Base-by-base conservation (phyloP, 2,888 invertebrate genomes). In the Gymnosoma rotundatum region DNA sequence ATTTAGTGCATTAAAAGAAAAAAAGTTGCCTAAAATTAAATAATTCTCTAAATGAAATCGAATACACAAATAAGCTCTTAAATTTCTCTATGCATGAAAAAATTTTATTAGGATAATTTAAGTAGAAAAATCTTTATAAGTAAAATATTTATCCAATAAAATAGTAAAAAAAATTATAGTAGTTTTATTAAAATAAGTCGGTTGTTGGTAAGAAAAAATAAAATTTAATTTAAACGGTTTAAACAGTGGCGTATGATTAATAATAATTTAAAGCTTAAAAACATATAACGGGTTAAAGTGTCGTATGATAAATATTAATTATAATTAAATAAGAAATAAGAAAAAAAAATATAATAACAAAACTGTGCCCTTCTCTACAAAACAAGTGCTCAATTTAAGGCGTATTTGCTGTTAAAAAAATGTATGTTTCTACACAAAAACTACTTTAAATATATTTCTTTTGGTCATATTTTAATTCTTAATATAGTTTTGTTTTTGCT, bases 401-500 rank as follows among this genome's bases (percentile, higher is more conserved):
- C 72, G 72, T 48, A 66, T 58, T 54, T 75, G 48, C 52, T 54
- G 66, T n/a, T 64, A 12, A 38, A 63, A n/a, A 56, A 56, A 69
- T 36, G 72, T 70, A 70, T 48, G 70, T 70, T 14, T 69, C 18
- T n/a, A n/a, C n/a, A n/a, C n/a, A n/a, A n/a, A n/a, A n/a, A 50
- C 14, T 42, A 32, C 32, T 6, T 32, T 32, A 32, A 8, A 10
- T 42, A 1, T 42, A 12, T 42, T 42, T 42, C 42, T 42, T 42
- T 12, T 6, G 2, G 12, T 12, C 7, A 12, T 7, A 42, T 42
- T 2, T 12, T 12, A 10, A 42, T 42, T 42, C 7, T 7, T 12
- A 3, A 1, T 12, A 0, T 12, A 42, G 12, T 42, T 42, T 42
- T 12, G 7, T 2, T 42, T 42, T 42, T 25, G 4, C 0, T 42